Evolutionary conservation across 1,140 invertebrate species (phyloP), one percentile per base, ranked within the genome.

Genomic region (Proales similis): DNA sequence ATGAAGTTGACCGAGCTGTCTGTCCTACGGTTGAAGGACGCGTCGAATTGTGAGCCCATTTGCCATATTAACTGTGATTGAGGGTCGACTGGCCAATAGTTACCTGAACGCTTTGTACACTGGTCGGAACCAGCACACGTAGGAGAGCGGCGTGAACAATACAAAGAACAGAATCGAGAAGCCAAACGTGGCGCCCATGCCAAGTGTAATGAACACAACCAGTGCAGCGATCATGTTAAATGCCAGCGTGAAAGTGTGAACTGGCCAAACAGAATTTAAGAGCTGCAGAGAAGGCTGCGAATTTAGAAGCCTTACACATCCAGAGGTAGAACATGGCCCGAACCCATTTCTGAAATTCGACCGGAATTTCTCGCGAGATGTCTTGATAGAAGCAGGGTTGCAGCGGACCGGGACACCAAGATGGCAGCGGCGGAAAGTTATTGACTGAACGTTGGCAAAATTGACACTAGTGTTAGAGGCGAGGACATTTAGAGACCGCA

Each of bases 331-430:
- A 98, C 42, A 94, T 79, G 70, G 89, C 83, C 67, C 87, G 84
- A 30, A 98, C 92, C 66, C 94, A 84, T 71, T 86, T 86, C 75
- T 97, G 92, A 77, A 98, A 98, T 74, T 97, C 90, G 46, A 89
- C 77, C 17, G 92, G 90, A 76, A 99, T 98, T 74, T 99, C 95
- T n/a, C 97, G 86, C 76, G 90, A 88, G 66, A 99, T 96, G 75
- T 98, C 94, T 80, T 97, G 93, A 78, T 97, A 97, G 76, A 98
- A 98, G 75, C 94, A 99, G 1, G 94, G 93, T 70, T 94, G 88
- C 48, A 95, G 11, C 19, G 51, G 51, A 6, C 57, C 82, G 33
- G 79, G 79, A 69, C 88, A 91, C 67, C 85, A 91, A 66, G 85
- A 84, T 29, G 94, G 93, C 60, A 99, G 72, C 11, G 94, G 94